Percentiles rank a stretch among this genome's conserved stretches.
Evolutionary conservation across 2,113 vertebrate genomes (phyloP).

Genomic region (Brachyhypopomus occidentalis): DNA sequence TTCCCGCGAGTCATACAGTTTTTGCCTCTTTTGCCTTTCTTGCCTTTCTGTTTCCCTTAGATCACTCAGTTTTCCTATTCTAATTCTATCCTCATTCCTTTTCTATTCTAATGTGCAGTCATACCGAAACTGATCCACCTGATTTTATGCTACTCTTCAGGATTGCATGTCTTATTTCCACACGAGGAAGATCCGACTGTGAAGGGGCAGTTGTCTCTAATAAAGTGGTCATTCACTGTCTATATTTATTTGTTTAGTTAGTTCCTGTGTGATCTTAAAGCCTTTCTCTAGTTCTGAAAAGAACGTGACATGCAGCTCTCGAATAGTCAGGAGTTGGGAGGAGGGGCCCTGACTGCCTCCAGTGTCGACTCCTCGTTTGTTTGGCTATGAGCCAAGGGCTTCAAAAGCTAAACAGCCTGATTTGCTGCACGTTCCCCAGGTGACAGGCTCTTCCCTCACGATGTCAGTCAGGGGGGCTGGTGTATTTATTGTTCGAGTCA

Average conservation of each 20-base stretch:
- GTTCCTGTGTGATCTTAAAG: too few relatives aligned
- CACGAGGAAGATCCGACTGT: too few relatives aligned
- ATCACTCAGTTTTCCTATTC: constrained; percentile 23
- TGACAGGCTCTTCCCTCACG: constrained; percentile 60
- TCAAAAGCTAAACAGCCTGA: constrained; percentile 61
- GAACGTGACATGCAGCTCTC: constrained; percentile 49
- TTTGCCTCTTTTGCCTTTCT: too few relatives aligned
- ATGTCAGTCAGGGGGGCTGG: constrained; percentile 59
- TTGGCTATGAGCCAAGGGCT: constrained; percentile 37
- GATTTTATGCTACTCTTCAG: too few relatives aligned
- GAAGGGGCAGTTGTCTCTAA: too few relatives aligned
- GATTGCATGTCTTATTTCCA: too few relatives aligned
- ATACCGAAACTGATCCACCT: too few relatives aligned
- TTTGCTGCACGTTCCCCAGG: constrained; percentile 63
- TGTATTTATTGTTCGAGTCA: constrained; percentile 73
- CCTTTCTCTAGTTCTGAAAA: too few relatives aligned
- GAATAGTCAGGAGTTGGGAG: constrained; percentile 24
- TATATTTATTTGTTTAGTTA: too few relatives aligned
- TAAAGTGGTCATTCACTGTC: too few relatives aligned
- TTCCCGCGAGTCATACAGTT: too few relatives aligned
- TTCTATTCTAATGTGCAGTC: constrained; percentile 45
- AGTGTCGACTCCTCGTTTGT: constrained; percentile 29
- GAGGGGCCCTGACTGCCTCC: constrained; percentile 41
- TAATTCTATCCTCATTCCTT: constrained; percentile 41
- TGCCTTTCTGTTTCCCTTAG: too few relatives aligned